Base-by-base conservation (phyloP, 2,888 invertebrate species). In the Rhagonycha fulva region DNA sequence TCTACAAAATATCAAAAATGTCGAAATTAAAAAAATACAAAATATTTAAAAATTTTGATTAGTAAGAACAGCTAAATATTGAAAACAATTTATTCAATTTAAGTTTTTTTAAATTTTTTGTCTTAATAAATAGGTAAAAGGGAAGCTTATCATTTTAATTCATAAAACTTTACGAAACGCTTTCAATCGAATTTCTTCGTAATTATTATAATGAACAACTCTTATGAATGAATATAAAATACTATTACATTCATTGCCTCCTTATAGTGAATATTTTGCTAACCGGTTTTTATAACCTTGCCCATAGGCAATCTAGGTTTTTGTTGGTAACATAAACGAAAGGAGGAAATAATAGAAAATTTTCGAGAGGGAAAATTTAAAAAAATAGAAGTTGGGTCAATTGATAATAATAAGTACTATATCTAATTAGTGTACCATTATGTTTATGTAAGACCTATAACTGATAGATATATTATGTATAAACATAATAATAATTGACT, bases 201-300 rank as follows among this genome's bases (percentile, higher is more conserved):
- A 47, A 47, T 47, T 66, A 47, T 47, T 66, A 30, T 66, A 66
- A 71, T 71, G 60, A 71, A 47, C 47, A 66, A 63, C 67, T 62
- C 14, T 61, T 28, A 70, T 75, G 75, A 75, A 75, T 75, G 75
- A 75, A 67, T 9, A 14, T 26, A 24, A 32, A 68, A 66, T 66
- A 66, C 71, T 71, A 71, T 71, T 14, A 30, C 70, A 63, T 74
- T 74, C 74, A 74, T 47, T 61, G 19, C 24, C 60, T 30, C 23
- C 7, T 68, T 9, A 32, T 68, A 47, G 47, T 47, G 47, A 47
- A 47, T 47, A 47, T n/a, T 47, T n/a, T 47, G 47, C 47, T n/a
- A 47, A 71, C 71, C 71, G 71, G 71, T 71, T 71, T 14, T 62
- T 12, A 19, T 63, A 60, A 28, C 63, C 23, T 66, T 30, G 71